Base-by-base conservation (phyloP, 2,797 vertebrate species). In the Rhynchotus rufescens region DNA sequence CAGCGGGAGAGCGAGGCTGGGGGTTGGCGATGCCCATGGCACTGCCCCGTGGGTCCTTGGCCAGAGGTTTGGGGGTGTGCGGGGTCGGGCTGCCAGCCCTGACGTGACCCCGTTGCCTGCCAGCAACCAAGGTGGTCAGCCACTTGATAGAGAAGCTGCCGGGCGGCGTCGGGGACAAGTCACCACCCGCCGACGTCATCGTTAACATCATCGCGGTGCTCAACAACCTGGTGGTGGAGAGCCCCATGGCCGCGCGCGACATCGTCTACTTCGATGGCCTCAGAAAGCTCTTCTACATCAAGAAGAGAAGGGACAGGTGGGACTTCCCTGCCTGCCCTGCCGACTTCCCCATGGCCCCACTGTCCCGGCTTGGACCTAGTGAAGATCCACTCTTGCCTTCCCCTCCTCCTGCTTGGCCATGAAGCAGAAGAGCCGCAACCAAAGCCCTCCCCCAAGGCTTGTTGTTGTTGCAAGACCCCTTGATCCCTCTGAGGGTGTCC, bases 211-310 rank as follows among this genome's bases (percentile, higher is more conserved):
- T 99, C 2, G 99, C 98, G 0, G 76, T 98, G 57, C 98, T 99
- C 95, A 99, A 99, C 93, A 99, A 99, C 97, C 95, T 99, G 95
- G 98, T 99, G 89, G 99, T 98, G 76, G 95, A 97, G 97, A 99
- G 98, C 79, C 92, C 93, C 36, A 7, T 98, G 1, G 98, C 98
- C 0, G 98, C 99, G 83, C 97, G 98, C 0, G 98, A 99, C 88
- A 98, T 99, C 9, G 67, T 97, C 68, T 98, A 87, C 95, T 98
- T 98, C 0, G 98, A 98, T 0, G 99, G 99, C 40, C 96, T 99
- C 36, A 40, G 66, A 15, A 99, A 99, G 94, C 98, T 99, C 51
- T 52, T 98, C 67, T 97, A 73, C 93, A 98, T 99, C 97, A 99
- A 98, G 96, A 97, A 78, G 47, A 84, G 88, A n/a, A 90, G 95